Conservation (phyloP, 1,140 invertebrate species). For the Ips nitidus region DNA sequence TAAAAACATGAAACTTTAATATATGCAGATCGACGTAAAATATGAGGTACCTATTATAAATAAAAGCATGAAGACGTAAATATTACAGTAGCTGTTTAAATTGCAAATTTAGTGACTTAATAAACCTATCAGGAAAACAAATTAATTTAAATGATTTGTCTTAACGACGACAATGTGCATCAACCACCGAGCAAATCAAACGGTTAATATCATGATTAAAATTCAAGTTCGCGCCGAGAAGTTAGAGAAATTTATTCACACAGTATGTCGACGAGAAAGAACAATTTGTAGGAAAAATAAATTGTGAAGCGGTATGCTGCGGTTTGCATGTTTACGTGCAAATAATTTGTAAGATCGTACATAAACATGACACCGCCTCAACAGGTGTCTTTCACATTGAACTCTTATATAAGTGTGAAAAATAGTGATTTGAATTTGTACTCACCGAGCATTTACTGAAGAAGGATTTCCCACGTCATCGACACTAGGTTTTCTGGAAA, state of each 20-base stretch:
- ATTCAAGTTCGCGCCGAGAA: too few species aligned
- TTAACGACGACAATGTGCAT: conserved; percentile 1
- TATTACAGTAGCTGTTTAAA: conserved; percentile 25
- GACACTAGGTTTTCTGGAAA: conserved; percentile 73
- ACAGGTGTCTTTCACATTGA: conserved; percentile 27
- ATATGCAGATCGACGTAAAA: conserved; percentile 17
- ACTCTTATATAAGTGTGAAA: neutral
- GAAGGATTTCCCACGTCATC: conserved; percentile 69
- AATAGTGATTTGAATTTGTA: conserved; percentile 41
- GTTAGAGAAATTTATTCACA: too few species aligned
- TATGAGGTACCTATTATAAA: conserved; percentile 14
- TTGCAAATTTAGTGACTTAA: conserved; percentile 33
- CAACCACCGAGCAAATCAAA: neutral
- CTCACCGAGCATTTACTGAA: conserved; percentile 73
- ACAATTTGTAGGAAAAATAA: too few species aligned
- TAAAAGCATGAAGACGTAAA: conserved; percentile 26
- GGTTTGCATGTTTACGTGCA: conserved; percentile 34
- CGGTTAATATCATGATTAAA: neutral
- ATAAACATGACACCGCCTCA: conserved; percentile 29
- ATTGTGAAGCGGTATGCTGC: too few species aligned
- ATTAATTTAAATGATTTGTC: conserved; percentile 32
- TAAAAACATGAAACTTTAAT: conserved; percentile 9
- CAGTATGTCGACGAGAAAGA: too few species aligned
- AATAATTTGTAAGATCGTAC: conserved; percentile 31
- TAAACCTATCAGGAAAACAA: conserved; percentile 32